Percentiles rank a stretch among this genome's conserved stretches.
phyloP scores from a whole-genome alignment of 1,140 invertebrate species.

The Drosophila paulistorum region DNA sequence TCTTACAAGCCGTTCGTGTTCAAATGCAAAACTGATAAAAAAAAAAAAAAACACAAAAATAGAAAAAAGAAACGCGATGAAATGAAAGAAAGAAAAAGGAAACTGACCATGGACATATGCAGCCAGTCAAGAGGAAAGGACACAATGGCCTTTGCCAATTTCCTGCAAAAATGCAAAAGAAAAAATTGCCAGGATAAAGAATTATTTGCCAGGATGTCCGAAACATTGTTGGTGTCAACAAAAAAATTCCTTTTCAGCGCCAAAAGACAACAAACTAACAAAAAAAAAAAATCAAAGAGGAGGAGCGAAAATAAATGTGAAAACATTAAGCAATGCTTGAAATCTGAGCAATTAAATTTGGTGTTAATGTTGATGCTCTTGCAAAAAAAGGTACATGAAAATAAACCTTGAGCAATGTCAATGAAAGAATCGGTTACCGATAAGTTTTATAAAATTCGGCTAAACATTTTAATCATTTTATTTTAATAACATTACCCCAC shows the following conservation, averaged over 20 bases:
- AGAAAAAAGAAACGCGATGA: not conserved
- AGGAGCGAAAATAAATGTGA: slow-evolving; percentile 3
- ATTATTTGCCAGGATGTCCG: slow-evolving; percentile 13
- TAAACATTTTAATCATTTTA: too few relatives aligned
- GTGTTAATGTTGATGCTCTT: slow-evolving; percentile 6
- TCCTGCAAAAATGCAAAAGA: slow-evolving; percentile 1
- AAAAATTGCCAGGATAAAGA: slow-evolving; percentile 3
- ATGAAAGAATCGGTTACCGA: too few relatives aligned
- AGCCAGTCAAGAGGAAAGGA: slow-evolving; percentile 12
- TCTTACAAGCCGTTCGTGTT: slow-evolving; percentile 12
- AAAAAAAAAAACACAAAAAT: not conserved
- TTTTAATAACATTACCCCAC: too few relatives aligned
- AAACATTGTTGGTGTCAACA: slow-evolving; percentile 14
- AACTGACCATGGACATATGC: slow-evolving; percentile 13
- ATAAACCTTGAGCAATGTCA: too few relatives aligned
- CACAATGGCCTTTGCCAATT: slow-evolving; percentile 12
- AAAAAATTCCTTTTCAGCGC: slow-evolving; percentile 2
- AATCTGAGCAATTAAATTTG: slow-evolving; percentile 1
- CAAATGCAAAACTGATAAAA: slow-evolving; percentile 14
- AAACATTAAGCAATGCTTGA: not conserved
- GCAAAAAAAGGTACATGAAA: not conserved
- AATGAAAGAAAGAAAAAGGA: slow-evolving; percentile 13
- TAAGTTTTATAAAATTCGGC: too few relatives aligned
- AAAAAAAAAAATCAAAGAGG: not conserved
- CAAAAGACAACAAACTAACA: not conserved